phyloP scores from a whole-genome alignment of 1,140 invertebrate genomes.

The Scaptomyza graminum region DNA sequence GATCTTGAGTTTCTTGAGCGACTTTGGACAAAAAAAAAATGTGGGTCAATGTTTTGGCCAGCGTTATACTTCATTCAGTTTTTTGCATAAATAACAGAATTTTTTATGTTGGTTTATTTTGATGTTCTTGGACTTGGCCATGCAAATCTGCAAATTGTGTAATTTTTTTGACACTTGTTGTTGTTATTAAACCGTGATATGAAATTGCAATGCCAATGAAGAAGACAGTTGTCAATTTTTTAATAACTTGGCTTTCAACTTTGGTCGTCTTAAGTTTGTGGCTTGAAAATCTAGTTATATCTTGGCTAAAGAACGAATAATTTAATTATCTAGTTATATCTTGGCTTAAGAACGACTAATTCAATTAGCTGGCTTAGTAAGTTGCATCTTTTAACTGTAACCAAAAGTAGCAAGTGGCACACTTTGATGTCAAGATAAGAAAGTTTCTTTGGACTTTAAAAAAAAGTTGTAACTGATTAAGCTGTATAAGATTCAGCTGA shows the following conservation, averaged over 20 bases:
- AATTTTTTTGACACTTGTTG: conserved; percentile 19
- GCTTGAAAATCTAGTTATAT: no score
- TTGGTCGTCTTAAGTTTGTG: no score
- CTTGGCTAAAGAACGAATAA: neutral
- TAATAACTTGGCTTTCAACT: no score
- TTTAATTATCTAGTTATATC: neutral
- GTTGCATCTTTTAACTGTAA: conserved; percentile 27
- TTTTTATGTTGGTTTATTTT: conserved; percentile 20
- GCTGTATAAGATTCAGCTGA: no score
- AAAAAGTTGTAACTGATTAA: neutral
- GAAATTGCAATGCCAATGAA: conserved; percentile 45
- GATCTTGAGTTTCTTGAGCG: conserved; percentile 49
- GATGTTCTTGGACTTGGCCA: conserved; percentile 79
- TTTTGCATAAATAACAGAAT: conserved; percentile 75
- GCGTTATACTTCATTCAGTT: conserved; percentile 47
- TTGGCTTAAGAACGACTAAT: neutral
- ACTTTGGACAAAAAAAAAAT: conserved; percentile 33
- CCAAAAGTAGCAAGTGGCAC: conserved; percentile 24
- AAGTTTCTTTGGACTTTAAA: no score
- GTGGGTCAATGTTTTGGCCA: conserved; percentile 70
- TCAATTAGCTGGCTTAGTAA: neutral
- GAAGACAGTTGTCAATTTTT: conserved; percentile 41
- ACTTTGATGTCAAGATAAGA: conserved; percentile 8
- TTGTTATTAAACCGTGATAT: conserved; percentile 24
- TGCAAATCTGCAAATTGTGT: conserved; percentile 46